Conservation (phyloP, 2,113 vertebrate species). For the Rhadina sibilatrix region DNA sequence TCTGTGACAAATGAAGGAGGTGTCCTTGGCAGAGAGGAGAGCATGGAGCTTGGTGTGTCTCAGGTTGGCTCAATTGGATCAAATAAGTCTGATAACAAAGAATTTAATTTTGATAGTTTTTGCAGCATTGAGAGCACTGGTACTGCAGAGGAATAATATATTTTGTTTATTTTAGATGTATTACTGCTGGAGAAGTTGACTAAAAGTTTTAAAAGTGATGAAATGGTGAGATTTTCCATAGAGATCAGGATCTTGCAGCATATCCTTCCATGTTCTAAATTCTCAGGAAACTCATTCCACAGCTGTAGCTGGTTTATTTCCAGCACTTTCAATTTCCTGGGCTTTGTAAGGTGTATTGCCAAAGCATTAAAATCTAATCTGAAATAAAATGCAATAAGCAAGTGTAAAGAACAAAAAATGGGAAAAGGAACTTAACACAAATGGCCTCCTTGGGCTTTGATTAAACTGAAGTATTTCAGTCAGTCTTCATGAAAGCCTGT, state of each 20-base stretch:
- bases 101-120: neutral
- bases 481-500: neutral
- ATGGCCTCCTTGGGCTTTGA: neutral
- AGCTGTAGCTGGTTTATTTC: slow-evolving; percentile 2
- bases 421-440: neutral
- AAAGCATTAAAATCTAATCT: neutral
- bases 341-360: neutral
- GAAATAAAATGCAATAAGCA: neutral
- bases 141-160: neutral
- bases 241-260: neutral
- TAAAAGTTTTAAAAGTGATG: neutral
- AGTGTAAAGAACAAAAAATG: neutral
- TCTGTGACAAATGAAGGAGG: neutral
- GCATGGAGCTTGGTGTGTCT: neutral
- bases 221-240: neutral
- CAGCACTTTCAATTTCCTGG: neutral
- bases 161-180: neutral
- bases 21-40: neutral
- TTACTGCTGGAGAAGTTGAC: neutral
- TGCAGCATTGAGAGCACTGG: neutral
- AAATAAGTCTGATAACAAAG: neutral
- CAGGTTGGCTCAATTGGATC: neutral
- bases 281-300: neutral
- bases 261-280: neutral
- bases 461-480: neutral